Evolutionary conservation across 2,888 invertebrate species (phyloP).

Genomic region (Pocota personata): DNA sequence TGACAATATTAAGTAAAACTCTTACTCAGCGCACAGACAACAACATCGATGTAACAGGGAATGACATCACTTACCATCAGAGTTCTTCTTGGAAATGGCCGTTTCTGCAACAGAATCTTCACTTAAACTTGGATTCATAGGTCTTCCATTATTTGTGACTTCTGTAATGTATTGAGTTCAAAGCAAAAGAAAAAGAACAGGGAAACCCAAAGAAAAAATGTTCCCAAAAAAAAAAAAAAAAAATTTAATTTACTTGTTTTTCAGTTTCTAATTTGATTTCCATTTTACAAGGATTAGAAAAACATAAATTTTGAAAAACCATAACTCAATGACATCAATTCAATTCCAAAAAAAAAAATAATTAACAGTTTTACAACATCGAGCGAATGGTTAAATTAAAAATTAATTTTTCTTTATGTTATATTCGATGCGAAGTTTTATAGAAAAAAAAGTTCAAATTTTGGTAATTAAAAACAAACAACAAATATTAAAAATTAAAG

Average conservation of each 20-base stretch:
- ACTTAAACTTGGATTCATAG: slow-evolving; percentile 89
- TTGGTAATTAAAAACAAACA: slow-evolving; percentile 1
- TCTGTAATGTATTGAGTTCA: slow-evolving; percentile 81
- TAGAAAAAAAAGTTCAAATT: slow-evolving; percentile 17
- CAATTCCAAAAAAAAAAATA: slow-evolving; percentile 26
- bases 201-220: slow-evolving; percentile 48
- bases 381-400: slow-evolving; percentile 55
- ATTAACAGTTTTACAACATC: slow-evolving; percentile 66
- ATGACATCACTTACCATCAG: slow-evolving; percentile 88
- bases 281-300: slow-evolving; percentile 36
- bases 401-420: slow-evolving; percentile 12
- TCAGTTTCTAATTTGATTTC: slow-evolving; percentile 19
- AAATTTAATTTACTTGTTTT: slow-evolving; percentile 27
- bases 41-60: slow-evolving; percentile 76
- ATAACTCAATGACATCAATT: slow-evolving; percentile 54
- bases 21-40: slow-evolving; percentile 73
- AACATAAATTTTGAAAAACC: slow-evolving; percentile 4
- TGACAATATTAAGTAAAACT: slow-evolving; percentile 41
- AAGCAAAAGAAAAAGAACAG: slow-evolving; percentile 67
- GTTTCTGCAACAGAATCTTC: slow-evolving; percentile 93
- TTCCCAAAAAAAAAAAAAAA: slow-evolving; percentile 21
- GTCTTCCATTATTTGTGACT: slow-evolving; percentile 84
- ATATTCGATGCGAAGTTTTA: background rate
- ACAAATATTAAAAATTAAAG: too few relatives aligned
- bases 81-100: slow-evolving; percentile 91